phyloP scores from a whole-genome alignment of 2,113 vertebrate genomes.

The Scopus umbretta region DNA sequence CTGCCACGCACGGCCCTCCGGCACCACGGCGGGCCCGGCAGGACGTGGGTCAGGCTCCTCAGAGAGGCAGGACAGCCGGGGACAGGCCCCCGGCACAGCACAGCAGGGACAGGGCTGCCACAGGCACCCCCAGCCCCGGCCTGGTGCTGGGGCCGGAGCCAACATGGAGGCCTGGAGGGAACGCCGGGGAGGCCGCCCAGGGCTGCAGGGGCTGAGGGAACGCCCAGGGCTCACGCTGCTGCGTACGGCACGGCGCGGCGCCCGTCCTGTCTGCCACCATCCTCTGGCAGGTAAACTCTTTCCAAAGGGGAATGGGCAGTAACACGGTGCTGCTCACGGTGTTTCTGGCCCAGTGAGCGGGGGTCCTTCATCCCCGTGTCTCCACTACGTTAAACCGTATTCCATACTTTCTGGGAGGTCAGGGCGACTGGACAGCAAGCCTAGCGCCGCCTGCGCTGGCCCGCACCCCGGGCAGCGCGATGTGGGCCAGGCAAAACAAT shows the following conservation, averaged over 20 bases:
- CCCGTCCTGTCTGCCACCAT: neutral
- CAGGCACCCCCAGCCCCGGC: neutral
- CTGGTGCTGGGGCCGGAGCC: no score
- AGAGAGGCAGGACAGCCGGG: neutral
- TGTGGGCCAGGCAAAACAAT: neutral
- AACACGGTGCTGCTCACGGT: fast-evolving
- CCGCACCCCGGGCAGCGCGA: neutral
- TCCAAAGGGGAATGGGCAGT: neutral
- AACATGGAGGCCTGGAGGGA: neutral
- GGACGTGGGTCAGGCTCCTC: neutral
- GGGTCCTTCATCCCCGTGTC: neutral
- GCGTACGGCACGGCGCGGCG: neutral
- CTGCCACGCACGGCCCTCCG: no score
- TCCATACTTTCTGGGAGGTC: fast-evolving
- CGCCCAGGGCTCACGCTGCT: neutral
- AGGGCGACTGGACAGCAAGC: neutral
- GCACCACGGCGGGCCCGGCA: no score
- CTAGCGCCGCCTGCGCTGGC: neutral
- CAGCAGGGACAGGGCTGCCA: neutral
- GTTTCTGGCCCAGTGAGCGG: fast-evolving
- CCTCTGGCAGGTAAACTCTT: neutral
- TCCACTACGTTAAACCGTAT: neutral
- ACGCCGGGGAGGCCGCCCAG: no score
- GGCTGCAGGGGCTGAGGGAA: neutral
- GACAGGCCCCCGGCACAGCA: no score